Evolutionary conservation across 2,113 vertebrate genomes (phyloP).

Genomic region (Coptodon bakossiorum): DNA sequence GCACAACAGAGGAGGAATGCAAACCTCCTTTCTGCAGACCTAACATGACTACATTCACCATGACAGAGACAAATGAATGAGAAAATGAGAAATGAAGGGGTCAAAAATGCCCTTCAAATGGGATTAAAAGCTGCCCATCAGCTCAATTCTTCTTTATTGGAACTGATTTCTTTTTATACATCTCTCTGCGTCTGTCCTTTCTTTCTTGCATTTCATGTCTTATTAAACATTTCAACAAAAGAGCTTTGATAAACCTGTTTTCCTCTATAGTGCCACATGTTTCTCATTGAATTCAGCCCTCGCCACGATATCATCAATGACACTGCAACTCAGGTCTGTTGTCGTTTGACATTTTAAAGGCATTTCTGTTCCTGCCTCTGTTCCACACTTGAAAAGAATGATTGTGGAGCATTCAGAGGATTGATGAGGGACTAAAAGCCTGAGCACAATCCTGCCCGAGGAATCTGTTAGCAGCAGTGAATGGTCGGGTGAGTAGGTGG

Average conservation of each 20-base stretch:
- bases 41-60: neutral
- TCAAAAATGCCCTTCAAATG: constrained; percentile 41
- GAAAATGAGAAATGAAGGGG: neutral
- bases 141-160: neutral
- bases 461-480: constrained; percentile 3
- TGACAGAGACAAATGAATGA: constrained; percentile 17
- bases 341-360: constrained; percentile 44
- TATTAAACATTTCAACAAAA: constrained; percentile 46
- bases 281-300: constrained; percentile 8
- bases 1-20: constrained; percentile 21
- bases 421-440: constrained; percentile 34
- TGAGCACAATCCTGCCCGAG: neutral
- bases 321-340: neutral
- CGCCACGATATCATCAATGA: constrained; percentile 7
- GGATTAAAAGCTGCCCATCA: constrained; percentile 24
- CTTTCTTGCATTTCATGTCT: neutral
- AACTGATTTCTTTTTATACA: neutral
- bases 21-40: neutral
- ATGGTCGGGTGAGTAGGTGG: constrained; percentile 13
- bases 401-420: constrained; percentile 21
- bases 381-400: constrained; percentile 19
- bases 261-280: neutral
- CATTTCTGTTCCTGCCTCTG: neutral
- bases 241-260: constrained; percentile 19
- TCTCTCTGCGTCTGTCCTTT: neutral